Percentiles rank a stretch among this genome's conserved stretches.
Conservation (phyloP, 2,113 vertebrate species). For the Apaloderma vittatum region DNA sequence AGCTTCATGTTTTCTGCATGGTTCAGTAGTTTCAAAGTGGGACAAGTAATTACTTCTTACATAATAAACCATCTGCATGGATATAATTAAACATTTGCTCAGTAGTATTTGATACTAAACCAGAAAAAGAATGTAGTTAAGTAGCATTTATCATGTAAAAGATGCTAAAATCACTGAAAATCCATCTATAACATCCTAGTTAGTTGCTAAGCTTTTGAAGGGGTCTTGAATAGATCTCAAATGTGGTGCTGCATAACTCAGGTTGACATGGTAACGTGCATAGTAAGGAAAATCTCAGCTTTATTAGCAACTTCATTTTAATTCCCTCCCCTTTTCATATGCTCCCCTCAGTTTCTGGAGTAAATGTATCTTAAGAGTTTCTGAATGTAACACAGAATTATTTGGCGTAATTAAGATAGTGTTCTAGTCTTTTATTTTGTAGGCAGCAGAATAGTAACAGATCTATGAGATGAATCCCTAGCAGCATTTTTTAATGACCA, state of each 20-base stretch:
- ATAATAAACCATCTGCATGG: constrained; percentile 76
- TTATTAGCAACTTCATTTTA: constrained; percentile 58
- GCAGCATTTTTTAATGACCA: constrained; percentile 39
- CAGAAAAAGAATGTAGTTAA: constrained; percentile 58
- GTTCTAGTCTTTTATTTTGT: constrained; percentile 13
- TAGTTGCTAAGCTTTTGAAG: constrained; percentile 66
- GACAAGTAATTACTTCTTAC: constrained; percentile 71
- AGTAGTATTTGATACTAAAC: constrained; percentile 59
- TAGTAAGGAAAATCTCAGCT: constrained; percentile 62
- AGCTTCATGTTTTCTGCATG: constrained; percentile 53
- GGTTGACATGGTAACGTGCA: constrained; percentile 73
- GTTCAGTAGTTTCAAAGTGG: constrained; percentile 57
- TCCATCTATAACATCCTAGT: constrained; percentile 46
- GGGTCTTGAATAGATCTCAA: constrained; percentile 57
- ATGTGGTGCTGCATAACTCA: constrained; percentile 65
- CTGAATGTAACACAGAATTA: constrained; percentile 22
- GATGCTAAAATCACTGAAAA: constrained; percentile 67
- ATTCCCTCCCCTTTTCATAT: constrained; percentile 48
- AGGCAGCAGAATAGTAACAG: background rate
- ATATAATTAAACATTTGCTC: constrained; percentile 72
- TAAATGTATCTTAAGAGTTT: constrained; percentile 50
- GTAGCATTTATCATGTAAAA: constrained; percentile 60
- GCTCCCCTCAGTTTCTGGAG: constrained; percentile 11
- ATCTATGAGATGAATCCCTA: constrained; percentile 19
- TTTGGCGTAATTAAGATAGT: constrained; percentile 33